Conservation (phyloP, 2,113 vertebrate species). For the Stercorarius parasiticus region DNA sequence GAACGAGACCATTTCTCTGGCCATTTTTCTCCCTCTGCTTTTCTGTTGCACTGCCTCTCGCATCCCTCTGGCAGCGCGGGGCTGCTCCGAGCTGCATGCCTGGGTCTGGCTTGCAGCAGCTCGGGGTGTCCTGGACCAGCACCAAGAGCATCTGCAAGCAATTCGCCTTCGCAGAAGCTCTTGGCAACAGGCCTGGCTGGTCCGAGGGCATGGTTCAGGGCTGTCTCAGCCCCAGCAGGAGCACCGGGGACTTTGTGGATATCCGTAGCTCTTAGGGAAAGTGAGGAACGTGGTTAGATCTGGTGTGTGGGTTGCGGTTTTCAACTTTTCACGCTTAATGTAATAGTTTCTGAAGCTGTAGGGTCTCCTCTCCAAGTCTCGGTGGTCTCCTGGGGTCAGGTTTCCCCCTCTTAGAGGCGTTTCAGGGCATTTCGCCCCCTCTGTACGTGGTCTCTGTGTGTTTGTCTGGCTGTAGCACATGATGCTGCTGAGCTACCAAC, state of each 20-base stretch:
- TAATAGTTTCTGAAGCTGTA: not conserved
- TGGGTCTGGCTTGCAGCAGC: not conserved
- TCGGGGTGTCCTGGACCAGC: not conserved
- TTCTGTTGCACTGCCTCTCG: not conserved
- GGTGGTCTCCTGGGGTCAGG: not conserved
- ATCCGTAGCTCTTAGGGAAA: not conserved
- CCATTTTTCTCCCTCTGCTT: not conserved
- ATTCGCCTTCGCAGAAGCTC: not conserved
- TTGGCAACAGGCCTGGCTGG: not conserved
- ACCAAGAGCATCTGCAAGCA: not conserved
- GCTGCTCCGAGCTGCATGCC: fast-evolving
- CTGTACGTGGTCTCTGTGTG: not conserved
- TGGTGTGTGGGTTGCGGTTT: fast-evolving
- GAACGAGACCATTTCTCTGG: not conserved
- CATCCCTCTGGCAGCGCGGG: not conserved
- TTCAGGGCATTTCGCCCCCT: not conserved
- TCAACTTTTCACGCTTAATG: not conserved
- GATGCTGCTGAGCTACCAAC: not conserved
- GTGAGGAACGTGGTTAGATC: not conserved
- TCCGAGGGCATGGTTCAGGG: not conserved
- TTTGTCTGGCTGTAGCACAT: not conserved
- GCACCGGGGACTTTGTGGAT: not conserved
- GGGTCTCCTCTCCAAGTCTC: fast-evolving
- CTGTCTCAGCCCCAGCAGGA: not conserved
- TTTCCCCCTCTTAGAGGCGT: not conserved